Evolutionary conservation across 2,888 invertebrate species (phyloP).

Genomic region (Drosophila paramelanica): DNA sequence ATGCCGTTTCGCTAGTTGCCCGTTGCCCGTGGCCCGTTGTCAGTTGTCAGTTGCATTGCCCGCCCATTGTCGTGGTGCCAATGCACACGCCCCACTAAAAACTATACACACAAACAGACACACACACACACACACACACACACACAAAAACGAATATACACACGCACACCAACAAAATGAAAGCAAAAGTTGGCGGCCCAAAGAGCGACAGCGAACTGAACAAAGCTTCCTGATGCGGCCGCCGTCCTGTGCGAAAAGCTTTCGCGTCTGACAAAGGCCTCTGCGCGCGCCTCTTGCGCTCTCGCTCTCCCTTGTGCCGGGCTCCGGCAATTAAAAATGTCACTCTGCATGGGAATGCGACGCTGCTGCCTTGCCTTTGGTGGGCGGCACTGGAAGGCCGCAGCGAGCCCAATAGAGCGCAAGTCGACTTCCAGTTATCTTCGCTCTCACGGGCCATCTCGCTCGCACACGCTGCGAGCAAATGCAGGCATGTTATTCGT

Average conservation of each 20-base stretch:
- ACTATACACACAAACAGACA: constrained; percentile 15
- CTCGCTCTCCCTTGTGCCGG: constrained; percentile 49
- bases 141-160: constrained; percentile 7
- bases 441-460: constrained; percentile 49
- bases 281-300: constrained; percentile 38
- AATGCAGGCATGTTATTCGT: constrained; percentile 22
- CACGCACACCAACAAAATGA: constrained; percentile 61
- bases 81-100: constrained; percentile 60
- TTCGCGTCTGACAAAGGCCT: constrained; percentile 18
- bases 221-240: constrained; percentile 63
- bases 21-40: constrained; percentile 16
- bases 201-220: constrained; percentile 75
- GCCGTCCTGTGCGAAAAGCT: constrained; percentile 40
- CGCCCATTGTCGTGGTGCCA: constrained; percentile 38
- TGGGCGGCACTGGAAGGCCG: constrained; percentile 82
- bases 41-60: constrained; percentile 42
- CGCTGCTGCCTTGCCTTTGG: constrained; percentile 38
- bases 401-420: constrained; percentile 76
- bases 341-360: constrained; percentile 78
- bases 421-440: constrained; percentile 72
- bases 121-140: constrained; percentile 19
- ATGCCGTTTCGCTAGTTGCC: too few relatives aligned
- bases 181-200: constrained; percentile 75
- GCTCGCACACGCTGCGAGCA: constrained; percentile 21
- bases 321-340: constrained; percentile 78